Percentiles rank a stretch among this genome's conserved stretches.
Evolutionary conservation across 2,888 invertebrate species (phyloP).

Genomic region (Acanthopleura granulata): DNA sequence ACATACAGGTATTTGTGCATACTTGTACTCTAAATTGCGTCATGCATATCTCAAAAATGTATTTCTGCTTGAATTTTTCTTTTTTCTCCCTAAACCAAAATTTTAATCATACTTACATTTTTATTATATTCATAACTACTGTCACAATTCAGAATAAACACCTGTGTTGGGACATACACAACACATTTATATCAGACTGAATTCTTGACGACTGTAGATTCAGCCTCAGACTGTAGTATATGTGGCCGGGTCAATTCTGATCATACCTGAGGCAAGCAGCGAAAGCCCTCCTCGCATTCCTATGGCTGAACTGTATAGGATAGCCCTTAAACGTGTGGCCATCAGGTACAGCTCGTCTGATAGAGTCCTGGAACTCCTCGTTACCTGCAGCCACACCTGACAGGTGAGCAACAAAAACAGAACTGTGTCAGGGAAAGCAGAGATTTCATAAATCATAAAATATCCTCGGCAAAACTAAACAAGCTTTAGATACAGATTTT

Average conservation of each 20-base stretch:
- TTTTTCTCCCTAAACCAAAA: too few relatives aligned
- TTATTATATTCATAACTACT: too few relatives aligned
- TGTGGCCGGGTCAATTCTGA: neutral
- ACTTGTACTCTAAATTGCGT: too few relatives aligned
- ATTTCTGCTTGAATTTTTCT: too few relatives aligned
- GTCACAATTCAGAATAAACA: too few relatives aligned
- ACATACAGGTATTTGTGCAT: too few relatives aligned
- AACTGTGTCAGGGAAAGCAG: neutral
- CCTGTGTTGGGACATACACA: neutral
- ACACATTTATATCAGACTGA: neutral
- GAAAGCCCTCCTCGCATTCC: slow-evolving; percentile 65
- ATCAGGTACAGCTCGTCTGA: slow-evolving; percentile 66
- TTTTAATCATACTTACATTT: too few relatives aligned
- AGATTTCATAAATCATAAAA: too few relatives aligned
- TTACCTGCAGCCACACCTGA: slow-evolving; percentile 66
- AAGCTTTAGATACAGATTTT: too few relatives aligned
- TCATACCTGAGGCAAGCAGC: slow-evolving; percentile 64
- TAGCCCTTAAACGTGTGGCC: slow-evolving; percentile 71
- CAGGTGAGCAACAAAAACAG: neutral
- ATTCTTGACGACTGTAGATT: neutral
- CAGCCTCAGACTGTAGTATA: too few relatives aligned
- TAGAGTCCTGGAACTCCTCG: slow-evolving; percentile 69
- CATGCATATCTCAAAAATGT: neutral
- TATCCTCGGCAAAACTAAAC: too few relatives aligned
- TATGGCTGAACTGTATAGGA: slow-evolving; percentile 69